Conservation (phyloP, 2,113 vertebrate genomes). For the Pipa parva region DNA sequence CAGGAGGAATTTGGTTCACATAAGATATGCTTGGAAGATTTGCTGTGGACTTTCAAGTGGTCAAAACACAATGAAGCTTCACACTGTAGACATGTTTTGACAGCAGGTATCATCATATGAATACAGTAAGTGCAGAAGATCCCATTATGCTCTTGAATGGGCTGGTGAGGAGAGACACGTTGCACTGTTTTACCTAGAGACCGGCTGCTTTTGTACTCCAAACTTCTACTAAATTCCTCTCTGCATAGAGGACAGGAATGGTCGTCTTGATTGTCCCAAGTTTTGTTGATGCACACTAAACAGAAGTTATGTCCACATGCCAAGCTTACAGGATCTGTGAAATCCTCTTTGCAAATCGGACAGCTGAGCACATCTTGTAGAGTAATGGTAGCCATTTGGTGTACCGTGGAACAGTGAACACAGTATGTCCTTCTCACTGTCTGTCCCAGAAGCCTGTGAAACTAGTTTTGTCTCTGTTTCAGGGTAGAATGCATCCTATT, state of each 20-base stretch:
- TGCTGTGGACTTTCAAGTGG: slow-evolving; percentile 1
- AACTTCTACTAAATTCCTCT: not conserved
- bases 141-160: too few relatives aligned
- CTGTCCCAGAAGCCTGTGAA: too few relatives aligned
- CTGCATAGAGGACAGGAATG: not conserved
- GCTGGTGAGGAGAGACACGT: too few relatives aligned
- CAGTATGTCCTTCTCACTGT: too few relatives aligned
- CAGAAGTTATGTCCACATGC: not conserved
- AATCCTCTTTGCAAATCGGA: not conserved
- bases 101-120: not conserved
- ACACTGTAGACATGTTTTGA: not conserved
- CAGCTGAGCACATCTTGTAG: not conserved
- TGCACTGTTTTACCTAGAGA: too few relatives aligned
- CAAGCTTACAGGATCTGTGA: not conserved
- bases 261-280: not conserved
- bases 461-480: too few relatives aligned
- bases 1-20: not conserved
- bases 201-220: not conserved
- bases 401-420: too few relatives aligned
- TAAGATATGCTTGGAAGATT: not conserved
- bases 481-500: too few relatives aligned
- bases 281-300: not conserved
- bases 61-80: not conserved
- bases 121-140: too few relatives aligned
- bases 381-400: not conserved